Percentiles rank a stretch among this genome's conserved stretches.
phyloP scores from a whole-genome alignment of 1,140 invertebrate species.

The Dendroctonus ponderosae region DNA sequence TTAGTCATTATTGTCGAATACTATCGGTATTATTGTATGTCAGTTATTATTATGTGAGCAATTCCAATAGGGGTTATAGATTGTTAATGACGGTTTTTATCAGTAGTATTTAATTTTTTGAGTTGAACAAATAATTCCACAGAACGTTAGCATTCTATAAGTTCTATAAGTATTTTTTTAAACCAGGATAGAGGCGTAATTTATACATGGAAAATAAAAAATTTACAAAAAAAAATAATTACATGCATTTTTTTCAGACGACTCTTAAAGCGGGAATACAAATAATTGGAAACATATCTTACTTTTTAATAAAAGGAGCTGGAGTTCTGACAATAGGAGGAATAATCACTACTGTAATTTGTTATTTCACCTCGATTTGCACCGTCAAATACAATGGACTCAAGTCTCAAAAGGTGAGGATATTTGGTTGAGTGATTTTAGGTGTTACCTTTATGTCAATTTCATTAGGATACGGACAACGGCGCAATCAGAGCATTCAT shows the following conservation, averaged over 20 bases:
- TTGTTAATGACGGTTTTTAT: too few relatives aligned
- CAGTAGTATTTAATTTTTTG: too few relatives aligned
- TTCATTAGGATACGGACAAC: slow-evolving; percentile 32
- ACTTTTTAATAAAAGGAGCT: slow-evolving; percentile 58
- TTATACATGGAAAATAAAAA: too few relatives aligned
- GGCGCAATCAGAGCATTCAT: slow-evolving; percentile 52
- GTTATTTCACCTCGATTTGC: slow-evolving; percentile 66
- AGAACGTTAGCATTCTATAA: not conserved
- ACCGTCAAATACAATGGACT: slow-evolving; percentile 57
- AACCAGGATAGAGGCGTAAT: too few relatives aligned
- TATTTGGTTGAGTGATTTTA: not conserved
- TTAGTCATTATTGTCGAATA: too few relatives aligned
- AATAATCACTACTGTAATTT: slow-evolving; percentile 58
- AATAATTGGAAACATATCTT: slow-evolving; percentile 52
- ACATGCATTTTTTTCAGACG: slow-evolving; percentile 43
- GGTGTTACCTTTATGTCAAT: not conserved
- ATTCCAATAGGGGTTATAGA: too few relatives aligned
- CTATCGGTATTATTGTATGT: too few relatives aligned
- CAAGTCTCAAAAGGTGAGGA: slow-evolving; percentile 28
- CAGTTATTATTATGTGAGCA: too few relatives aligned
- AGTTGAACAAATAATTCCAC: too few relatives aligned
- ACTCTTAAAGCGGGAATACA: slow-evolving; percentile 46
- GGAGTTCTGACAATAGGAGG: slow-evolving; percentile 48
- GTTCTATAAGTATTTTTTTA: not conserved
- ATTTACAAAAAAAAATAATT: too few relatives aligned